Evolutionary conservation across 2,113 vertebrate species (phyloP), one percentile per base, ranked within the genome.

Genomic region (Reinhardtius hippoglossoides): DNA sequence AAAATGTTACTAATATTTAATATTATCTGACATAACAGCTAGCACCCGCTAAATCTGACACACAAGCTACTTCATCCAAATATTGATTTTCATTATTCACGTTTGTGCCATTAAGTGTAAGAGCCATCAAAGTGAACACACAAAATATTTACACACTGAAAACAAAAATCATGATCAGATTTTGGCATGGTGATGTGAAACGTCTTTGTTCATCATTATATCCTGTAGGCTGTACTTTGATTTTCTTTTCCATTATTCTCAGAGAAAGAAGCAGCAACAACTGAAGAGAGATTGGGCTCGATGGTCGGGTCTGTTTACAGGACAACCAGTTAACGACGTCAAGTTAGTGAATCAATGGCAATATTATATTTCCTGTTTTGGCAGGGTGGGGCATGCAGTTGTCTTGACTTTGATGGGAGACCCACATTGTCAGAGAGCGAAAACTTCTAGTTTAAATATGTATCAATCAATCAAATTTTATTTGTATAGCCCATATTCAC

Each of bases 271-370:
- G 20, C 93, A 90, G 3, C 81, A 90, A 4, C 0, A 70, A 1
- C 91, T 97, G 6, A 82, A 56, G 57, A 6, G 15, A 35, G 88
- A 63, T 0, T 98, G 97, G 97, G 96, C 96, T 35, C 91, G 60
- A 42, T 98, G 97, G 96, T 77, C 90, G 0, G 76, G 52, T 5
- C 6, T 96, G 9, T 89, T 93, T 46, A 50, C 6, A 0, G 0
- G 0, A 1, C 96, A 97, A 82, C 96, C 95, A 0, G 60, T 97
- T 9, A 58, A 40, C 2, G 56, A 91, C 0, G 90, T 98, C 87
- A 96, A 93, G 97, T 98, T 88, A 93, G 68, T 71, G 9, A 9
- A 55, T 55, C 48, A 6, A 52, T 52, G 5, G 6, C 46, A 15
- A 52, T 20, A 20, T 52, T 20, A n/a, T 20, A 52, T 20, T 20